Conservation (phyloP, 2,888 invertebrate genomes). For the Leucophenga montana region DNA sequence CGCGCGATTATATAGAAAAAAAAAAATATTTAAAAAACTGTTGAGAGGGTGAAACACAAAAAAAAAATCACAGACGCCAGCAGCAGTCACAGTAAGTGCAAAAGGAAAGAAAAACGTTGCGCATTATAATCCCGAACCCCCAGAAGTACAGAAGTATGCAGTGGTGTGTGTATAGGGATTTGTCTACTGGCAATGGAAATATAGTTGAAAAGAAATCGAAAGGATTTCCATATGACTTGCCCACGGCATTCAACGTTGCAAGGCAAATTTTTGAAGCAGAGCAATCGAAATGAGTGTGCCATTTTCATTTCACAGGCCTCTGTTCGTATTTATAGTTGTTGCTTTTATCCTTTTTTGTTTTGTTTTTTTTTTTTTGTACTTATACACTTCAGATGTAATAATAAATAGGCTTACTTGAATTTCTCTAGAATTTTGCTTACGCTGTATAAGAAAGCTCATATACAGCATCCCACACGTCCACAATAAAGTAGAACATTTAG, state of each 20-base stretch:
- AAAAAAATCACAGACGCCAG: neutral
- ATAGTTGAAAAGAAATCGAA: conserved; percentile 45
- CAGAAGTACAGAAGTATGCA: neutral
- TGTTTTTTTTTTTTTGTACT: no score
- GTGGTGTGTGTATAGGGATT: neutral
- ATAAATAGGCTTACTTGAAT: no score
- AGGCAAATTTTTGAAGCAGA: no score
- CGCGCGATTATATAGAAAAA: conserved; percentile 33
- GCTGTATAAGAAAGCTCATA: no score
- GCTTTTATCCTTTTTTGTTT: neutral
- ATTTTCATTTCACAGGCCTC: conserved; percentile 14
- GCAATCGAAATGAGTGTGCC: neutral
- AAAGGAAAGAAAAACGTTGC: conserved; percentile 23
- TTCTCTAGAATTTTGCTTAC: no score
- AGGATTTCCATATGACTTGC: conserved; percentile 61
- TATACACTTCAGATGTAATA: no score
- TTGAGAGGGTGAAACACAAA: neutral
- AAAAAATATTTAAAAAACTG: conserved; percentile 8
- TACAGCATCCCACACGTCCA: no score
- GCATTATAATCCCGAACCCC: neutral
- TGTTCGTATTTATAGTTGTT: neutral
- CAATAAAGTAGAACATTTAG: no score
- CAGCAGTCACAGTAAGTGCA: conserved; percentile 33
- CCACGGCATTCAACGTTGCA: conserved; percentile 20
- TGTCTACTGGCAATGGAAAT: neutral